A percentile compares a stretch with the other conserved stretches of the same genome.
phyloP scores from a whole-genome alignment of 2,888 invertebrate genomes.

The Heliconius ethilla region DNA sequence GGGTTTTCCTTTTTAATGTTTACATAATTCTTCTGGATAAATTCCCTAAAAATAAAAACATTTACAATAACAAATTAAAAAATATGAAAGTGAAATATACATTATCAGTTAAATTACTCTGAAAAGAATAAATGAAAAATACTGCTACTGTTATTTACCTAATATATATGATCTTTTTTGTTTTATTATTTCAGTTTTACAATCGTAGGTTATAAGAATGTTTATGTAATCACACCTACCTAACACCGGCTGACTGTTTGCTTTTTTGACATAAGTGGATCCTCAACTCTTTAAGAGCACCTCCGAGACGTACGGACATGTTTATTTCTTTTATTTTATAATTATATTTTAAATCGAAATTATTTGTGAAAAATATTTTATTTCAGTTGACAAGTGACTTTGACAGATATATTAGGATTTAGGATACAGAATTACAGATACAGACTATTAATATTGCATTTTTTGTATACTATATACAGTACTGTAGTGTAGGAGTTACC shows the following conservation, averaged over 20 bases:
- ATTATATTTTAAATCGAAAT: not conserved
- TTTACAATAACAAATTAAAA: not conserved
- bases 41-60: slow-evolving; percentile 86
- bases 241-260: slow-evolving; percentile 91
- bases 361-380: not conserved
- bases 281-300: slow-evolving; percentile 92
- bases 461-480: not conserved
- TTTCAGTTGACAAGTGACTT: slow-evolving; percentile 12
- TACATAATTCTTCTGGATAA: slow-evolving; percentile 93
- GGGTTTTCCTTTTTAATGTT: slow-evolving; percentile 93
- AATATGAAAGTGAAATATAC: not conserved
- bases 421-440: too few relatives aligned
- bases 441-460: not conserved
- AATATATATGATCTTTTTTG: too few relatives aligned
- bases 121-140: too few relatives aligned
- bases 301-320: slow-evolving; percentile 85
- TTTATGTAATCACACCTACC: slow-evolving; percentile 86
- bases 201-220: slow-evolving; percentile 56
- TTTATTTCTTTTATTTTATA: slow-evolving; percentile 26
- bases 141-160: too few relatives aligned
- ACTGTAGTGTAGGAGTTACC: too few relatives aligned
- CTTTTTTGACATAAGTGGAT: slow-evolving; percentile 96
- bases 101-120: not conserved
- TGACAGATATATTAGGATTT: slow-evolving; percentile 7
- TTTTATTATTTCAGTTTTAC: not conserved